A percentile compares a stretch with the other conserved stretches of the same genome.
phyloP scores from a whole-genome alignment of 2,888 invertebrate species.

The Yponomeuta evonymella region DNA sequence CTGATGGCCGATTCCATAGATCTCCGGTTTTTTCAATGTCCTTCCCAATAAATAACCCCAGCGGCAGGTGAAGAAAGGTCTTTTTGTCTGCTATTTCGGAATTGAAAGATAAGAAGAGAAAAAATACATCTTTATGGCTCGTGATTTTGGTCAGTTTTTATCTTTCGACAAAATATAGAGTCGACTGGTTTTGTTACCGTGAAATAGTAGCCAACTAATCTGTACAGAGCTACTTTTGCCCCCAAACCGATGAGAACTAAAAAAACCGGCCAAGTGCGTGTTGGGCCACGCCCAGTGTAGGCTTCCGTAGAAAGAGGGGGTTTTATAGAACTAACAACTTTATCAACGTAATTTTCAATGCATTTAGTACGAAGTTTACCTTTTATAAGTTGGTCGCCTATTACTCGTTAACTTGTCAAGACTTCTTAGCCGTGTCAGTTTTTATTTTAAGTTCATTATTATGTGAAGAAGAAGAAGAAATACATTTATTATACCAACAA shows the following conservation, averaged over 20 bases:
- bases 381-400: too few relatives aligned
- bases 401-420: too few relatives aligned
- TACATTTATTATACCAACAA: too few relatives aligned
- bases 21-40: conserved; percentile 31
- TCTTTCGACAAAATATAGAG: conserved; percentile 56
- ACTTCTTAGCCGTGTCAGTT: too few relatives aligned
- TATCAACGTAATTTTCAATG: too few relatives aligned
- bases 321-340: too few relatives aligned
- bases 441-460: too few relatives aligned
- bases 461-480: too few relatives aligned
- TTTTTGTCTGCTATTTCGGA: conserved; percentile 29
- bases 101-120: conserved; percentile 28
- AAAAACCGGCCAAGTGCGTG: too few relatives aligned
- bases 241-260: not conserved
- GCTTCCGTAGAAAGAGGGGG: too few relatives aligned
- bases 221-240: conserved; percentile 35
- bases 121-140: conserved; percentile 62
- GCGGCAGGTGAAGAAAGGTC: conserved; percentile 64
- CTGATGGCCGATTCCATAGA: conserved; percentile 9
- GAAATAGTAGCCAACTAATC: conserved; percentile 53
- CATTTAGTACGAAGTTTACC: too few relatives aligned
- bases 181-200: conserved; percentile 31
- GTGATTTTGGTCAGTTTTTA: conserved; percentile 68
- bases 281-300: too few relatives aligned
- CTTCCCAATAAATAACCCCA: conserved; percentile 58